Base-by-base conservation (phyloP, 2,888 invertebrate genomes). In the Sinopyrophorus schimmeli region DNA sequence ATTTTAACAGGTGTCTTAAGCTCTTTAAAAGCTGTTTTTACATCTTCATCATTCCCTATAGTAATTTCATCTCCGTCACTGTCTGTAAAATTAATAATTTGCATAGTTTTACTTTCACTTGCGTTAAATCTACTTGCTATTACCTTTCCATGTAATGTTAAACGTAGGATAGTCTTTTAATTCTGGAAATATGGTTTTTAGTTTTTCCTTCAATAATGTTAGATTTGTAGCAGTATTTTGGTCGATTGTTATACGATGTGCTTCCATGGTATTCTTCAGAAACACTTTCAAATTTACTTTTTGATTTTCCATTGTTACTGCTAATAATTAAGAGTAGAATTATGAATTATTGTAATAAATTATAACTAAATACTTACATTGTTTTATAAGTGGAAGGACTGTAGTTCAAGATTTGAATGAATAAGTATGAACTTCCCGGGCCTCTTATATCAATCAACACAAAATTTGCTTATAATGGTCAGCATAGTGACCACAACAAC, bases 31-130 rank as follows among this genome's bases (percentile, higher is more conserved):
- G 86, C 85, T 31, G 81, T 79, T 58, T 77, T 69, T 57, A 87
- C 63, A 63, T 88, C 87, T 49, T 83, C 82, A 65, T 84, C 81
- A 10, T 79, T 80, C 1, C 82, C 80, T 54, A 88, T 80, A 0
- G 74, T 68, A 3, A 88, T 76, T 10, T 77, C 71, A 70, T 89
- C 88, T 18, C 75, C 77, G 46, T 87, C 87, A 10, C 71, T 69
- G 74, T 88, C 87, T 80, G 38, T n/a, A 32, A 34, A 16, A 40
- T 28, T 21, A 16, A 14, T 5, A 41, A 35, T n/a, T n/a, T n/a
- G n/a, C n/a, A n/a, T n/a, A n/a, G n/a, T n/a, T n/a, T n/a, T n/a
- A n/a, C n/a, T n/a, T n/a, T n/a, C n/a, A n/a, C n/a, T n/a, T n/a
- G n/a, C n/a, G n/a, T n/a, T n/a, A n/a, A n/a, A n/a, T n/a, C n/a